Percentiles rank a stretch among this genome's conserved stretches.
These are phyloP conservation scores for Eumaeus atala DNA, from an alignment of 1,140 invertebrate species.

Conservation along the genomic window DNA sequence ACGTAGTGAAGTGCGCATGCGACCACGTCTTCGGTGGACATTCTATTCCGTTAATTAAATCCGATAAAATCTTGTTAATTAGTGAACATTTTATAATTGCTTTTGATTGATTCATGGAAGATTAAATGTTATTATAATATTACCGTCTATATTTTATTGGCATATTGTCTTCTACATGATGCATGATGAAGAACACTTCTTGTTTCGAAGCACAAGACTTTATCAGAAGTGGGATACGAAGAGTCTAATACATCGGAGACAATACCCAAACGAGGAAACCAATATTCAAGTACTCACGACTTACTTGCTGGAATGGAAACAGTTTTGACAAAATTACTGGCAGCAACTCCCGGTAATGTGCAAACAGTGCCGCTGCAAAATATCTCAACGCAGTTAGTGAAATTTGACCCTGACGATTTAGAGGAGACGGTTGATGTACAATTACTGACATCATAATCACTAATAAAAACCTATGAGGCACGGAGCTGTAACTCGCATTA, in stretches of 20 bases:
- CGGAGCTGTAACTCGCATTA: constrained; percentile 20
- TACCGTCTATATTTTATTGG: no score
- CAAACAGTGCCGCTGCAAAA: not conserved
- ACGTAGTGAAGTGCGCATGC: no score
- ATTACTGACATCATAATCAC: constrained; percentile 23
- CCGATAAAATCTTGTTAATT: no score
- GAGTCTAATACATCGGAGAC: constrained; percentile 11
- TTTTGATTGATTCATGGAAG: no score
- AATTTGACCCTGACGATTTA: constrained; percentile 24
- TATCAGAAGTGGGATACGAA: constrained; percentile 23
- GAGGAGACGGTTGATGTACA: constrained; percentile 24
- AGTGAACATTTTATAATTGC: no score
- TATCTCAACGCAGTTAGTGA: constrained; percentile 12
- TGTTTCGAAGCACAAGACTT: no score
- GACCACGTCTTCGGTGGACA: no score
- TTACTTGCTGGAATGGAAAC: constrained; percentile 15
- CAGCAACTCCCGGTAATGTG: not conserved
- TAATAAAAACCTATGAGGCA: constrained; percentile 12
- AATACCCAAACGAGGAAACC: not conserved
- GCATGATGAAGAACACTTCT: no score
- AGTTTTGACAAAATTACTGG: constrained; percentile 14
- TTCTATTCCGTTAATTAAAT: no score
- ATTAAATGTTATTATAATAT: no score
- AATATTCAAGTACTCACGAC: not conserved
- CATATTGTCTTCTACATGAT: no score